Evolutionary conservation across 2,797 vertebrate genomes (phyloP).

Genomic region (Gila robusta): DNA sequence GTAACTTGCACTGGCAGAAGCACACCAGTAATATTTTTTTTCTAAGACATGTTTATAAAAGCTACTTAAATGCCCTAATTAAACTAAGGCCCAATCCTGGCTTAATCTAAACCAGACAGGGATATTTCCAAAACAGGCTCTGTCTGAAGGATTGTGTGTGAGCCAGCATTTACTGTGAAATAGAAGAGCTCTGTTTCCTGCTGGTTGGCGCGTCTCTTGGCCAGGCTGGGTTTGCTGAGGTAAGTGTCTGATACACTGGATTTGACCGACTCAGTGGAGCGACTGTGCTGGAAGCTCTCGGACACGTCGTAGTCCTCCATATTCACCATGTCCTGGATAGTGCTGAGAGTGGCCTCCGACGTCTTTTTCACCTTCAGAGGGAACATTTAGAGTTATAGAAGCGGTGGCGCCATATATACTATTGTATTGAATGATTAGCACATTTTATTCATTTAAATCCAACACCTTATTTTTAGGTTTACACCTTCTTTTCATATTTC

Average conservation of each 20-base stretch:
- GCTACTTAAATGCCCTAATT: too few relatives aligned
- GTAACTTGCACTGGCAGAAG: too few relatives aligned
- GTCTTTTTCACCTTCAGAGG: slow-evolving; percentile 93
- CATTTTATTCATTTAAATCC: not conserved
- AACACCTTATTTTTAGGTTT: not conserved
- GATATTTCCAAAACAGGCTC: not conserved
- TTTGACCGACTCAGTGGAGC: slow-evolving; percentile 96
- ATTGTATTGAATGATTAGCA: slow-evolving; percentile 4
- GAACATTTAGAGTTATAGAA: not conserved
- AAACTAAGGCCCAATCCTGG: too few relatives aligned
- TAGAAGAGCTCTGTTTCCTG: slow-evolving; percentile 99
- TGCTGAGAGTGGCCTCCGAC: slow-evolving; percentile 94
- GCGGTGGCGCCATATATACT: not conserved
- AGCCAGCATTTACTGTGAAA: slow-evolving; percentile 87
- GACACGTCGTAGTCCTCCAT: slow-evolving; percentile 96
- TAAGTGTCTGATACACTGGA: slow-evolving; percentile 96
- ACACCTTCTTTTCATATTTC: not conserved
- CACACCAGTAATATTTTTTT: too few relatives aligned
- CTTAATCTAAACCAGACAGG: too few relatives aligned
- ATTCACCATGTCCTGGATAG: slow-evolving; percentile 96
- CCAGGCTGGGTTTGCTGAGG: slow-evolving; percentile 98
- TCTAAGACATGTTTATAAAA: too few relatives aligned
- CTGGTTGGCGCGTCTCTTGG: slow-evolving; percentile 95
- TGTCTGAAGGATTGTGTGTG: slow-evolving; percentile 1
- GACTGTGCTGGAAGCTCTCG: slow-evolving; percentile 97